Base-by-base conservation (phyloP, 2,888 invertebrate species). In the Flexamia atlantica region DNA sequence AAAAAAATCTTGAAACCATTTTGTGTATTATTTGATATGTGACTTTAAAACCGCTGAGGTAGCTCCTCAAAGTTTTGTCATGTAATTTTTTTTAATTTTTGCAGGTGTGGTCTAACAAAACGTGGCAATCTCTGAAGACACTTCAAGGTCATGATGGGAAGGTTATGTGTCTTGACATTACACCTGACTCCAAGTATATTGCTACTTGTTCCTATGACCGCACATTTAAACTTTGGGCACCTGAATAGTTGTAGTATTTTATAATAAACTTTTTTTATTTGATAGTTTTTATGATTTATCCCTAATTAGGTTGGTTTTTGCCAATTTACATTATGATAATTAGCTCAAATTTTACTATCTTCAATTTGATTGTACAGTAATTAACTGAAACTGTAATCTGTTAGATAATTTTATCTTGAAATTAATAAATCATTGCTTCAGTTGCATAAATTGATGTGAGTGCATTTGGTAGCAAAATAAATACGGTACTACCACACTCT, bases 71-170 rank as follows among this genome's bases (percentile, higher is more conserved):
- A 36, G 36, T 36, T 36, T 4, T 36, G 36, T 36, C 36, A 36
- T 36, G 36, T 36, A 7, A 9, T 9, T n/a, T 23, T n/a, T 3
- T 17, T 82, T 20, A 25, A 20, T 12, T 64, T 64, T 64, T 64
- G 4, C 88, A 93, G 92, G 91, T 97, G 74, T 99, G 99, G 99
- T 96, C 98, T 0, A 97, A 96, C 89, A 97, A 98, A 85, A 97
- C 97, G 0, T 99, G 99, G 98, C 98, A 99, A 88, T 99, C 98
- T 0, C 91, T 99, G n/a, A 95, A 97, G 88, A 97, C 98, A 0
- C 91, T 99, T 23, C 95, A 96, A 9, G 99, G 99, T 0, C 99
- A 99, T 88, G 98, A 99, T 89, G 97, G 97, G 17, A 98, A 98
- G 93, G 96, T 99, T n/a, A 98, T 98, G 95, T 95, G 96, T 32